Evolutionary conservation across 2,888 invertebrate genomes (phyloP).

Genomic region (Agrilus cyanescens): DNA sequence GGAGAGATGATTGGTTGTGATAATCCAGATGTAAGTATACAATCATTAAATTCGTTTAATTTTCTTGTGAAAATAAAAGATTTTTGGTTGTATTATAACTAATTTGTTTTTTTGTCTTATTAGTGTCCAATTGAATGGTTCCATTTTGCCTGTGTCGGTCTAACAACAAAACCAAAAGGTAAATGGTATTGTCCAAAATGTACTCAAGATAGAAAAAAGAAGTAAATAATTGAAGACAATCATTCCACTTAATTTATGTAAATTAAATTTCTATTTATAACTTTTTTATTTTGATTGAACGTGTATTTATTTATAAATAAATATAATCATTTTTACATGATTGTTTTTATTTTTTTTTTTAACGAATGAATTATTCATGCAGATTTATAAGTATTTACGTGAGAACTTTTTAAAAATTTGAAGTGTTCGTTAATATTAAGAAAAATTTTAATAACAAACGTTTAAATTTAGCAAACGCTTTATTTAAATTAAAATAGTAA

Average conservation of each 20-base stretch:
- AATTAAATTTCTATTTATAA: not conserved
- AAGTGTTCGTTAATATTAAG: no score
- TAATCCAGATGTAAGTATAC: constrained; percentile 63
- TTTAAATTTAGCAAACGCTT: no score
- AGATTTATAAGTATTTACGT: no score
- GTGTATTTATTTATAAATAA: constrained; percentile 4
- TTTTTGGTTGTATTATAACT: not conserved
- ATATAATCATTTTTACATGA: constrained; percentile 4
- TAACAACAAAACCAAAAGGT: constrained; percentile 86
- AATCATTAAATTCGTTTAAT: constrained; percentile 7
- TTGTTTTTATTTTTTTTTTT: not conserved
- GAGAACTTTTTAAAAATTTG: no score
- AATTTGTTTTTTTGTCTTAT: constrained; percentile 14
- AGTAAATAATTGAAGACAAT: constrained; percentile 37
- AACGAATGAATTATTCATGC: no score
- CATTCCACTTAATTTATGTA: not conserved
- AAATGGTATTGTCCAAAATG: constrained; percentile 96
- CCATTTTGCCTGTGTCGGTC: constrained; percentile 87
- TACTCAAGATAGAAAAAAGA: constrained; percentile 67
- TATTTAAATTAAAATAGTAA: no score
- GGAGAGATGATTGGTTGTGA: constrained; percentile 98
- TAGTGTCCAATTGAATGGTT: constrained; percentile 89
- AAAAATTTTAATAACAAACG: no score
- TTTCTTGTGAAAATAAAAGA: constrained; percentile 3
- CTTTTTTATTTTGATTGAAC: constrained; percentile 2